These are phyloP conservation scores for Meandrina meandrites DNA, from an alignment of 92 coral and sea anemone genomes.

Conservation along the genomic window DNA sequence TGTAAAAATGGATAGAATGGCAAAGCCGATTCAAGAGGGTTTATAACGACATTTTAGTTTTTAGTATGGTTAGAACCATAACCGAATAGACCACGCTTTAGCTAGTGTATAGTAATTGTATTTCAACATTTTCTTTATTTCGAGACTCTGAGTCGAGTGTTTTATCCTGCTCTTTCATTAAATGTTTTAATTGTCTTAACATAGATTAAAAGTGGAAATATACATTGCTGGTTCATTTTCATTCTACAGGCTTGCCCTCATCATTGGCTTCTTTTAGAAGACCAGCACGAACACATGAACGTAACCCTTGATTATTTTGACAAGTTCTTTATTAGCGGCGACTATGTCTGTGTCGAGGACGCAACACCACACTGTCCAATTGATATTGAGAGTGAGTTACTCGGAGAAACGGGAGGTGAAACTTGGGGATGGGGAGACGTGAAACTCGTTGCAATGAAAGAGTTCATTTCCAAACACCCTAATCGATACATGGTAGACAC, in stretches of 20 bases:
- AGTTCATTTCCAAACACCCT: background rate
- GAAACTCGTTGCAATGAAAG: background rate
- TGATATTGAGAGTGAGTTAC: background rate
- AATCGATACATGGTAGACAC: background rate
- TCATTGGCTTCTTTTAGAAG: background rate
- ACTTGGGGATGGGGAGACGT: conserved; percentile 1
- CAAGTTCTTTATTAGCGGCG: background rate
- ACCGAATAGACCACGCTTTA: too few species aligned
- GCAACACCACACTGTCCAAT: background rate
- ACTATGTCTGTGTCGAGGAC: background rate
- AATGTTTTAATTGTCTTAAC: background rate
- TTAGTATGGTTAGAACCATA: too few species aligned
- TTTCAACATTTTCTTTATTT: too few species aligned
- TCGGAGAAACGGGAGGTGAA: background rate
- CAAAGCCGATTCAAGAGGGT: background rate
- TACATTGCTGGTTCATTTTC: background rate
- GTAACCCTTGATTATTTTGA: background rate
- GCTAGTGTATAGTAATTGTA: too few species aligned
- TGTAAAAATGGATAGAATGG: background rate
- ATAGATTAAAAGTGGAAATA: background rate
- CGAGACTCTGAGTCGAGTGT: too few species aligned
- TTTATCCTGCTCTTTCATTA: too few species aligned
- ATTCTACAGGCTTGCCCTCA: background rate
- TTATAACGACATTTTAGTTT: background rate
- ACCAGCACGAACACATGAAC: background rate